Evolutionary conservation across 2,888 invertebrate species (phyloP), one percentile per base, ranked within the genome.

Genomic region (Dynastes hyllus): DNA sequence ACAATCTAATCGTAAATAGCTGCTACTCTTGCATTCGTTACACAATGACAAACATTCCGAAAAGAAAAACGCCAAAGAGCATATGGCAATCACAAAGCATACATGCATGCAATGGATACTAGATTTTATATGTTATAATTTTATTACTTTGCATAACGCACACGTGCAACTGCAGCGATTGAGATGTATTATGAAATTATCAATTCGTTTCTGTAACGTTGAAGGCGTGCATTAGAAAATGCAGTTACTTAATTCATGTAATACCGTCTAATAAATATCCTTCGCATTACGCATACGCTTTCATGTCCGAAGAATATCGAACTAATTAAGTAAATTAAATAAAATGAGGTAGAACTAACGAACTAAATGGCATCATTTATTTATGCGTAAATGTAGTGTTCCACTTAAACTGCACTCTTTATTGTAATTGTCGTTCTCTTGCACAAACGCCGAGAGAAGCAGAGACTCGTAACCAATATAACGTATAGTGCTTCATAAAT

Each of bases 171-270:
- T 61, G n/a, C 61, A 75, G 27, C 73, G 40, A 75, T 75, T 75
- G 73, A 75, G 73, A 75, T 75, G 73, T 75, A 75, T 75, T 75
- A 75, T 75, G 73, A 75, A 75, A 75, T 75, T 58, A 75, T 75
- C 73, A 75, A 61, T 75, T 75, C 73, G 73, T 45, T 50, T 45
- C 37, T 40, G 45, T 75, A 37, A 61, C 13, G 61, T 75, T 75
- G 73, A 63, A 75, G 61, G 73, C 61, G 73, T 75, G 58, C 73
- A 58, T 58, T 73, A 73, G 73, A 73, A 73, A 73, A 73, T 45
- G 73, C 61, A 73, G 58, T 73, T 73, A 73, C 73, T 58, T 40
- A 73, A 73, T 40, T 58, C 73, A 37, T 61, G 58, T 40, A 61
- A 13, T 53, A 58, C 61, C 61, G 61, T 63, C 61, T 29, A 75